phyloP scores from a whole-genome alignment of 2,113 vertebrate genomes.

The Lophotis ruficrista region DNA sequence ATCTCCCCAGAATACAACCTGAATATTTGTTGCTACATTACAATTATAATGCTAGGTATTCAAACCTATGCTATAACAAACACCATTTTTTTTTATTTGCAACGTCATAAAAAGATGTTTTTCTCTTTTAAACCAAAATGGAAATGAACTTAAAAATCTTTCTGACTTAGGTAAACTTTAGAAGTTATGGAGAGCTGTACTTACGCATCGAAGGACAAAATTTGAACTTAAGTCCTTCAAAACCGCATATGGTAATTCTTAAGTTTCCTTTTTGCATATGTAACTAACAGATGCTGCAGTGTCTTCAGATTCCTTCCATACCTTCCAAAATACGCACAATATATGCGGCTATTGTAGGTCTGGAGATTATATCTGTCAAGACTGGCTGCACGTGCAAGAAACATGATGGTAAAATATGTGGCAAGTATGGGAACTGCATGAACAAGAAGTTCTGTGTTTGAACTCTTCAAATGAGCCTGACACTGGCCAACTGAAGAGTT shows the following conservation, averaged over 20 bases:
- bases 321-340: slow-evolving; percentile 76
- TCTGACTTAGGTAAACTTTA: not conserved
- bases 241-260: slow-evolving; percentile 62
- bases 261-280: slow-evolving; percentile 62
- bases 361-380: slow-evolving; percentile 82
- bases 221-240: slow-evolving; percentile 41
- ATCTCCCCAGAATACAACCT: not conserved
- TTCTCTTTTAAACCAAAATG: not conserved
- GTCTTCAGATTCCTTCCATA: slow-evolving; percentile 72
- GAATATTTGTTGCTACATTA: not conserved
- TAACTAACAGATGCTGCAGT: slow-evolving; percentile 63
- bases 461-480: slow-evolving; percentile 54
- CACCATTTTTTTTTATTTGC: not conserved
- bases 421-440: slow-evolving; percentile 69
- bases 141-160: not conserved
- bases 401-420: slow-evolving; percentile 64
- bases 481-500: not conserved
- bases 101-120: not conserved
- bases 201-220: not conserved
- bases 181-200: not conserved
- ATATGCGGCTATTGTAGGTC: slow-evolving; percentile 54
- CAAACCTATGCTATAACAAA: not conserved
- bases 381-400: slow-evolving; percentile 64
- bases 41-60: not conserved
- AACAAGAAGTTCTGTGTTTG: slow-evolving; percentile 62